Evolutionary conservation across 2,797 vertebrate species (phyloP).

Genomic region (Moxostoma hubbsi): DNA sequence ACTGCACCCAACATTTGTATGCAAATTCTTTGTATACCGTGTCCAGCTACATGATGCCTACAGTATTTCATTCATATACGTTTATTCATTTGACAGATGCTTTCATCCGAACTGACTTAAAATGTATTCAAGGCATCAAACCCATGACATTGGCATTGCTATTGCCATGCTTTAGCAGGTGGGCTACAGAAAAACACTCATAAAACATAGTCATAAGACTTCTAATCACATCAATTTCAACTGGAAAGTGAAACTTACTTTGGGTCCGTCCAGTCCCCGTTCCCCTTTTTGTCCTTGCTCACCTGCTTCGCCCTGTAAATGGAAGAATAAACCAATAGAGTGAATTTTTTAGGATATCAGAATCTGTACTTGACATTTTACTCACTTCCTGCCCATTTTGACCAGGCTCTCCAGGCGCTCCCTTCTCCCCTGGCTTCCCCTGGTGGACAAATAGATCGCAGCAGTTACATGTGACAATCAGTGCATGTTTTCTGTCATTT

Average conservation of each 20-base stretch:
- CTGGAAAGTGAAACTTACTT: constrained; percentile 54
- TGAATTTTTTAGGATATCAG: not conserved
- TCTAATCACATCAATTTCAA: not conserved
- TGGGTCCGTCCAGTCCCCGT: constrained; percentile 61
- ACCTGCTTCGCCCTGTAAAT: constrained; percentile 61
- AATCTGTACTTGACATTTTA: not conserved
- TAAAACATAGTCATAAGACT: too few species aligned
- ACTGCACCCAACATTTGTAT: too few species aligned
- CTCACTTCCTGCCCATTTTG: constrained; percentile 61
- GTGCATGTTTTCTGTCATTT: too few species aligned
- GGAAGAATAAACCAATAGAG: not conserved
- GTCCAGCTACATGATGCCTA: too few species aligned
- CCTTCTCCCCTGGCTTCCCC: constrained; percentile 63
- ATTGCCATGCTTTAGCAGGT: too few species aligned
- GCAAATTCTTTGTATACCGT: too few species aligned
- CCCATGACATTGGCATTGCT: too few species aligned
- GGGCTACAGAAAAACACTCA: too few species aligned
- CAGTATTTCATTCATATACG: too few species aligned
- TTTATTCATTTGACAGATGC: too few species aligned
- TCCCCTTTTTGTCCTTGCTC: constrained; percentile 62
- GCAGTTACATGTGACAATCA: not conserved
- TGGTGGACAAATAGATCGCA: constrained; percentile 40
- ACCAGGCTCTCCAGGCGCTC: constrained; percentile 59
- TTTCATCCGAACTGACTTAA: too few species aligned
- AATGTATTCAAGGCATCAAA: too few species aligned